Conservation (phyloP, 2,797 vertebrate genomes). For the Argentina silus region DNA sequence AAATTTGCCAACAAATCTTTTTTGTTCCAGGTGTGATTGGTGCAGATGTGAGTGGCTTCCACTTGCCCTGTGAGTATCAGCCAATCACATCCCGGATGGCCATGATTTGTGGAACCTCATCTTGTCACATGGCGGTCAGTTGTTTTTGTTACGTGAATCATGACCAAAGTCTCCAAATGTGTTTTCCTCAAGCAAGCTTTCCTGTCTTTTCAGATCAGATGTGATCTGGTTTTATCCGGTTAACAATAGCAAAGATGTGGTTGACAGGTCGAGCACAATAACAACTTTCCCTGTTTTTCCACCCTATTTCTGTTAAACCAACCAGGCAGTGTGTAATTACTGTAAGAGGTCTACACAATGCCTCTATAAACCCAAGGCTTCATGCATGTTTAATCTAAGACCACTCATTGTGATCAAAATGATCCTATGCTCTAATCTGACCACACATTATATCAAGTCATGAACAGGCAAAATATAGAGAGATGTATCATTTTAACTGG, state of each 20-base stretch:
- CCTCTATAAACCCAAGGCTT: neutral
- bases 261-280: neutral
- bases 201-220: too few species aligned
- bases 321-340: neutral
- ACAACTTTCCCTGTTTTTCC: neutral
- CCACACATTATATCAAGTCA: too few species aligned
- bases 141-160: neutral
- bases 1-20: neutral
- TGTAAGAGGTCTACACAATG: neutral
- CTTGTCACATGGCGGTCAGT: constrained; percentile 97
- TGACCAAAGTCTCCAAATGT: too few species aligned
- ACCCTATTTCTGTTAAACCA: neutral
- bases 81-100: constrained; percentile 89
- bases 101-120: constrained; percentile 95
- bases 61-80: constrained; percentile 85
- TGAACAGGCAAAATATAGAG: too few species aligned
- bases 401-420: neutral
- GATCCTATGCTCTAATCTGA: neutral
- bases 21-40: constrained; percentile 88
- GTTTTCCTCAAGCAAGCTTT: too few species aligned
- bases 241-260: neutral
- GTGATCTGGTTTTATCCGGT: neutral
- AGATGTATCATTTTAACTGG: too few species aligned
- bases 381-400: constrained; percentile 13
- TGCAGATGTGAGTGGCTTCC: constrained; percentile 85